phyloP scores from a whole-genome alignment of 2,113 vertebrate species.

The Circaetus cinerascens region DNA sequence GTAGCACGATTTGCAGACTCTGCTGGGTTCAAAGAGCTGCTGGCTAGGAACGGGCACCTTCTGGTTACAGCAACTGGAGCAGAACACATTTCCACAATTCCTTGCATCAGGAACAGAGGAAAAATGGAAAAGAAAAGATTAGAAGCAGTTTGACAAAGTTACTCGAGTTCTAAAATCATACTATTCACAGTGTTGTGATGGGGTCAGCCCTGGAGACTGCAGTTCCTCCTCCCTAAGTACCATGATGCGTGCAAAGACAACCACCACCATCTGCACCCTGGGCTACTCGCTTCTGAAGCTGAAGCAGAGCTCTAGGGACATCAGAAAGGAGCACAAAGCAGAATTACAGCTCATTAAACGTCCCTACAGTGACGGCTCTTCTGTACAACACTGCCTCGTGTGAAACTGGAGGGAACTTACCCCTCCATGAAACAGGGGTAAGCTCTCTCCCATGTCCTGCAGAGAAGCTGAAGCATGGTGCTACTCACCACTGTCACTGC shows the following conservation, averaged over 20 bases:
- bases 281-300: neutral
- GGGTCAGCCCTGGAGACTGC: neutral
- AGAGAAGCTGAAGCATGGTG: fast-evolving
- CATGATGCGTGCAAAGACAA: neutral
- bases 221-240: neutral
- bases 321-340: neutral
- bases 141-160: neutral
- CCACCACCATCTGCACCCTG: fast-evolving
- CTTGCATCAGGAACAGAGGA: slow-evolving; percentile 68
- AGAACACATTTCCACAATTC: slow-evolving; percentile 98
- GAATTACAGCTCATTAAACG: fast-evolving
- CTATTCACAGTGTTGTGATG: neutral
- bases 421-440: neutral
- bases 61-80: slow-evolving; percentile 96
- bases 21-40: slow-evolving; percentile 94
- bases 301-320: neutral
- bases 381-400: fast-evolving
- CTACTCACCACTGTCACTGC: neutral
- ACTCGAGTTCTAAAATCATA: fast-evolving
- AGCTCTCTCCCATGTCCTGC: neutral
- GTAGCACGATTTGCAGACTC: slow-evolving; percentile 93
- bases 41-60: slow-evolving; percentile 97
- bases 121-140: slow-evolving; percentile 12
- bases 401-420: fast-evolving
- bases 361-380: neutral